Base-by-base conservation (phyloP, 1,140 invertebrate genomes). In the Melanaphis sacchari region DNA sequence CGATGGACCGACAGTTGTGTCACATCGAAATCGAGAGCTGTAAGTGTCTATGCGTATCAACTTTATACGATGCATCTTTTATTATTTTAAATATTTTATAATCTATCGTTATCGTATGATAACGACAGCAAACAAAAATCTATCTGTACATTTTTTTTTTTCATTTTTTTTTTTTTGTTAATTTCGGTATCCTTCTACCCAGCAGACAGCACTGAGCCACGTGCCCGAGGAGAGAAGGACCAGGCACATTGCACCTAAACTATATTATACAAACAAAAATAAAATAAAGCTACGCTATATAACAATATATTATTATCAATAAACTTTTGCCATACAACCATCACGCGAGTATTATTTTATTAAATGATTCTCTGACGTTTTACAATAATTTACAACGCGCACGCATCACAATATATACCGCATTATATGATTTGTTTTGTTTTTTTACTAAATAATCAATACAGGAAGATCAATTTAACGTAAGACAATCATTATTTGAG, bases 11-110 rank as follows among this genome's bases (percentile, higher is more conserved):
- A 95, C 99, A 99, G 95, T 96, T 99, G 94, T 99, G 99, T 96
- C 98, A 98, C 95, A 98, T 99, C 95, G 98, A 99, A 96, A 99
- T 99, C 94, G 98, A 99, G 97, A 99, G 98, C 96, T 99, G 98
- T 99, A 97, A 99, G 98, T 98, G 96, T 87, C 41, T 46, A 49
- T n/a, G 31, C 18, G 31, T 49, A 38, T 84, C 40, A 43, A 88
- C 22, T 7, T 36, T n/a, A 88, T n/a, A 36, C 3, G 11, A 88
- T 36, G 38, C 82, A 76, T 76, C n/a, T 76, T 76, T 76, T 76
- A n/a, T 76, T n/a, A 76, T 76, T 18, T 76, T 76, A 76, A n/a
- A n/a, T n/a, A n/a, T n/a, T 66, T 4, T 18, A 11, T n/a, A 15
- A n/a, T 76, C n/a, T 11, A 76, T 76, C 31, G 31, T 76, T 76